Evolutionary conservation across 2,888 invertebrate species (phyloP), one percentile per base, ranked within the genome.

Genomic region (Altica lythri): DNA sequence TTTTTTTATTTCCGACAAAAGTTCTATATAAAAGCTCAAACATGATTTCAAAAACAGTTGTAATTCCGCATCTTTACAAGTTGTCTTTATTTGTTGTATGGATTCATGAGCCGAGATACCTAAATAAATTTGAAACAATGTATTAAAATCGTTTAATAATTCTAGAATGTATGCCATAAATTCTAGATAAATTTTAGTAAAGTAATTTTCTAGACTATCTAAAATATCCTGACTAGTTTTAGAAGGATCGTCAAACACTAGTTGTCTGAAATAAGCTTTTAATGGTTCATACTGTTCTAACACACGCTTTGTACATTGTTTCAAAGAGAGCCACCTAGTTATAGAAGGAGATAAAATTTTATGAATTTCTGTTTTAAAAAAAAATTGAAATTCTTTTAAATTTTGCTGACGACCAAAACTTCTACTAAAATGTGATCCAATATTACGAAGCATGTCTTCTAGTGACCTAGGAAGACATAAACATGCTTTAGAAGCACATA

Each of bases 281-380:
- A 48, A 19, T 2, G 48, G 38, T 29, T 54, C 49, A 63, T 68
- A 72, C 52, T 72, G 71, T 50, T 72, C 70, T 9, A 72, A 55
- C 10, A 70, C 63, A 32, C 73, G 56, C 49, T 71, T 67, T 4
- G 72, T 68, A 60, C 68, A 71, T 8, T 53, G 57, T 63, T 73
- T 67, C 18, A 63, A n/a, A 13, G 70, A 73, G 2, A 72, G 61
- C 71, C 71, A 73, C 29, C 70, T 53, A 25, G 71, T 72, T 30
- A 32, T 17, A 8, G 54, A 27, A 17, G 61, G 56, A 4, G 49
- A 48, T 4, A 66, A 34, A 13, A 67, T 72, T 67, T 69, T 68
- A 43, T 72, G 70, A 2, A 71, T 67, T 25, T 68, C 67, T 2
- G 60, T 58, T 42, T 69, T 8, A 55, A 72, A 72, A 55, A 71